Evolutionary conservation across 2,113 vertebrate species (phyloP), one percentile per base, ranked within the genome.

Genomic region (Pedionomus torquatus): DNA sequence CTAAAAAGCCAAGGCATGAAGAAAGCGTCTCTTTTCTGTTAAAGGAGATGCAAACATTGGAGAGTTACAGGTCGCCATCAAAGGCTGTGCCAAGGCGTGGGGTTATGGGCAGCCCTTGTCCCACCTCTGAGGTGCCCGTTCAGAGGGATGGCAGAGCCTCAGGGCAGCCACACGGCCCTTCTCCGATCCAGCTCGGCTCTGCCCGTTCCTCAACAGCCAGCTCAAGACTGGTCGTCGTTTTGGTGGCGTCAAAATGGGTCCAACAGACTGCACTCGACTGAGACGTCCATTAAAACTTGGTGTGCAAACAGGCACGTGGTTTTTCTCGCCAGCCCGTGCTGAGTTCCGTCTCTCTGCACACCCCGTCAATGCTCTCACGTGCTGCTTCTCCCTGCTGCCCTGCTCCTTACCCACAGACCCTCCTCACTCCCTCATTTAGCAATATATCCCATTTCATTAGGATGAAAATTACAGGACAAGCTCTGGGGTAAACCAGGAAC

Each of bases 241-340:
- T 1, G 2, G 35, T 4, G 25, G 41, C 57, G 2, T 33, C 44
- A 7, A 4, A 33, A 8, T 31, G 2, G 10, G 43, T 12, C 4
- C 28, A 10, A 0, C 43, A 33, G 43, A 5, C 51, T 13, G 17
- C 18, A 2, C 33, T 26, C 3, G 18, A 4, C 60, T 0, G 15
- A 76, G 71, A 2, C 1, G 3, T 2, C 0, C 0, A 3, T 24
- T 30, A 1, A 5, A 54, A 25, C 3, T 2, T 3, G 4, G 41
- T 20, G 17, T 46, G 37, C 61, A 16, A 30, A 7, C 20, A 9
- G 46, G 35, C 17, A 2, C 5, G 4, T 11, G 43, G 26, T 5
- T 78, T 26, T 49, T 15, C 52, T 43, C 11, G 1, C 55, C 46
- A 20, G 57, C 19, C 19, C 1, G 0, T 2, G 35, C 2, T 5